phyloP scores from a whole-genome alignment of 2,113 vertebrate genomes.

The Nyctibius bracteatus region DNA sequence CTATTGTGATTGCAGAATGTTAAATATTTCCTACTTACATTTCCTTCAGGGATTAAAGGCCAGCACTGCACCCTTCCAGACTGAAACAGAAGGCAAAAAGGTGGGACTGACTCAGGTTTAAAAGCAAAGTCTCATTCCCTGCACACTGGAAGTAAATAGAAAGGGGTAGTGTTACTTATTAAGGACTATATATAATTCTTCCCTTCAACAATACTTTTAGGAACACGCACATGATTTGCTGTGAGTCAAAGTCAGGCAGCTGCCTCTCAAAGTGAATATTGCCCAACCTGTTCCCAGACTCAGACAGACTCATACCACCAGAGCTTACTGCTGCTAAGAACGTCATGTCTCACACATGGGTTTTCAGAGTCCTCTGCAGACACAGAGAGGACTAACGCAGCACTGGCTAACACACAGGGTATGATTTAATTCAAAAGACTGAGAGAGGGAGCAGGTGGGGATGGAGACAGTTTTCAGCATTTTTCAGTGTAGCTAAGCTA shows the following conservation, averaged over 20 bases:
- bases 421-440: background rate
- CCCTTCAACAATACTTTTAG: background rate
- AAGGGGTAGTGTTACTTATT: background rate
- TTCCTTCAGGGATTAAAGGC: background rate
- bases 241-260: background rate
- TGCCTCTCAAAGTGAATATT: background rate
- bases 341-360: rapidly evolving
- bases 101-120: background rate
- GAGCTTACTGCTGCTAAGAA: background rate
- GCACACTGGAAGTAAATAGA: background rate
- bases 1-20: background rate
- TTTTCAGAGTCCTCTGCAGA: background rate
- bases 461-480: background rate
- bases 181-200: background rate
- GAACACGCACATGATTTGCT: background rate
- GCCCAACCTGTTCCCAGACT: background rate
- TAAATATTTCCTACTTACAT: slow-evolving; percentile 3
- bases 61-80: background rate
- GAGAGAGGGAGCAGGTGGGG: background rate
- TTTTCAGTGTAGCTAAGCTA: background rate
- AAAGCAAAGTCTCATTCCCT: background rate
- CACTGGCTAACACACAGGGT: background rate
- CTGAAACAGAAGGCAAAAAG: background rate
- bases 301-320: background rate
- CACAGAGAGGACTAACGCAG: background rate